Percentiles rank a stretch among this genome's conserved stretches.
Conservation (phyloP, 2,888 invertebrate species). For the Thymelicus acteon region DNA sequence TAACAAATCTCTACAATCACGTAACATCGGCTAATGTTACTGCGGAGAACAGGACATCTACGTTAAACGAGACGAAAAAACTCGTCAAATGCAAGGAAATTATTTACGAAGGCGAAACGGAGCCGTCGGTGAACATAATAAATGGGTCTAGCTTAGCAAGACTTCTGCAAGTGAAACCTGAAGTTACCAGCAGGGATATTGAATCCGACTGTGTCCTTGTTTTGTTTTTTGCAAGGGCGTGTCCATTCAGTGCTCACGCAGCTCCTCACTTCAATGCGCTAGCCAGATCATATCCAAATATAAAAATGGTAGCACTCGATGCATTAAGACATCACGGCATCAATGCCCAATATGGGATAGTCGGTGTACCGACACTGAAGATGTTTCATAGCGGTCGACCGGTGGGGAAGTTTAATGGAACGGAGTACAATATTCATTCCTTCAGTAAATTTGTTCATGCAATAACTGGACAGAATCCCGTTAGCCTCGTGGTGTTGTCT, state of each 20-base stretch:
- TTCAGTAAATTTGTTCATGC: conserved; percentile 91
- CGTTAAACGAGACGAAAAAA: conserved; percentile 72
- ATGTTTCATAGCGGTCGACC: conserved; percentile 95
- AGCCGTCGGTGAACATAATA: conserved; percentile 86
- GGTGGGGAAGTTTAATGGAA: conserved; percentile 93
- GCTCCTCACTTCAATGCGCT: conserved; percentile 96
- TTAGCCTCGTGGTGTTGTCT: conserved; percentile 88
- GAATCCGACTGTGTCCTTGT: conserved; percentile 90
- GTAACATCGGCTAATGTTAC: conserved; percentile 75
- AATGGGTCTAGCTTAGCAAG: conserved; percentile 89
- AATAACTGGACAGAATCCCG: conserved; percentile 88
- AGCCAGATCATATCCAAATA: conserved; percentile 92
- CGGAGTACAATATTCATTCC: conserved; percentile 91
- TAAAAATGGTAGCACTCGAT: conserved; percentile 96
- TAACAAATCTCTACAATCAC: conserved; percentile 74
- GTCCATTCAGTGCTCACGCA: conserved; percentile 95
- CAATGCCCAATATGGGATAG: conserved; percentile 95
- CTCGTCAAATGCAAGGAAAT: conserved; percentile 75
- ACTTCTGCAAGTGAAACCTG: conserved; percentile 86
- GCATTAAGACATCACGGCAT: conserved; percentile 92
- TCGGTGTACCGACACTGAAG: conserved; percentile 95
- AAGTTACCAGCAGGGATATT: conserved; percentile 86
- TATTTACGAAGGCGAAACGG: conserved; percentile 66
- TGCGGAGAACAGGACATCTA: conserved; percentile 65
- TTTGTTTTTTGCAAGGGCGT: conserved; percentile 95